Evolutionary conservation across 2,113 vertebrate species (phyloP), one percentile per base, ranked within the genome.

Genomic region (Dicentrarchus labrax): DNA sequence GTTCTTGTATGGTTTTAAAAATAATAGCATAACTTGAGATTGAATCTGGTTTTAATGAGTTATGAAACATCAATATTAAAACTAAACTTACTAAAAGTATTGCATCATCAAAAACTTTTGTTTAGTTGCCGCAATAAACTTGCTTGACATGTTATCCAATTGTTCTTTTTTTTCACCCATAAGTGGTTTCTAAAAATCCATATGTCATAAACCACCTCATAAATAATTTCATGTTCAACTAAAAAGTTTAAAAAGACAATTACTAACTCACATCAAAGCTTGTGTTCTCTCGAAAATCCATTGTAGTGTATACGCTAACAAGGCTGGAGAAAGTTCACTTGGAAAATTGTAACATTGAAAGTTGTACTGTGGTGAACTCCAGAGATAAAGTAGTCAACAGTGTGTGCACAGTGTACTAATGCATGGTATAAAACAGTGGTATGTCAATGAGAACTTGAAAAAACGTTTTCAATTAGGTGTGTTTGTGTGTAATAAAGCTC

Each of bases 231-330:
- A 0, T 51, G 0, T 17, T 39, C 22, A 30, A 22, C 36, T 10
- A 21, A 39, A 69, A 77, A 51, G 11, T 68, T 73, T 60, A n/a
- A 50, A 73, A 38, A 67, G 64, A 62, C 21, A 85, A n/a, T 67
- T 41, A 65, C 38, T 21, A 24, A 50, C 17, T 74, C 15, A 39
- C 41, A 59, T 73, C 11, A 74, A 80, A 65, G 43, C 24, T 61
- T 16, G 13, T 39, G 30, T 70, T 57, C 30, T 83, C 76, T 51
- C n/a, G 1, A 65, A 45, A 54, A 80, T 45, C 36, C 36, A 68
- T 56, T 60, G 21, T 78, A 65, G 30, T 79, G 61, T 10, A 76
- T 38, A 71, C 6, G 43, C 72, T 80, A 73, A 88, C 73, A 56
- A 86, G 59, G 51, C 61, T 54, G 22, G 45, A 53, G 21, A 16